Evolutionary conservation across 1,140 invertebrate species (phyloP).

Genomic region (Globodera ellingtonae): DNA sequence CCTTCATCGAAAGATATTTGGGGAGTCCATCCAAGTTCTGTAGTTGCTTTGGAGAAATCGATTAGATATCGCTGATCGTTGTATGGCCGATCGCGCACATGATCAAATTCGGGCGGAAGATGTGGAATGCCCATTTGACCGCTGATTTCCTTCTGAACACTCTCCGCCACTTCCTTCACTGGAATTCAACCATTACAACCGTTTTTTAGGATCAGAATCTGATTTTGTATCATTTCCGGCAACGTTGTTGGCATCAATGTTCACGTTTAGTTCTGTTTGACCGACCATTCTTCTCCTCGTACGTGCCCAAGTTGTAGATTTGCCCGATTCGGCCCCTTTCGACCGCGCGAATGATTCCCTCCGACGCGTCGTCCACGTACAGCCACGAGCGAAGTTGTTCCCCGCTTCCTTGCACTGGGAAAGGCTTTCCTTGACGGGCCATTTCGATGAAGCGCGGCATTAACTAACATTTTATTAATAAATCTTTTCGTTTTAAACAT

Average conservation of each 20-base stretch:
- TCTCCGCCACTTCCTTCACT: slow-evolving; percentile 57
- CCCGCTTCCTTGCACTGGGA: slow-evolving; percentile 63
- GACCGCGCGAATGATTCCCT: slow-evolving; percentile 62
- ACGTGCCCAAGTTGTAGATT: slow-evolving; percentile 66
- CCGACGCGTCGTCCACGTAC: slow-evolving; percentile 64
- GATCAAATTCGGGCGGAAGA: slow-evolving; percentile 47
- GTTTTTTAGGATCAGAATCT: not conserved
- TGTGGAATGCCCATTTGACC: slow-evolving; percentile 38
- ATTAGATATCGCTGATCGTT: slow-evolving; percentile 66
- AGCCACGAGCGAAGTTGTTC: slow-evolving; percentile 54
- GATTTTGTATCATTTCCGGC: too few relatives aligned
- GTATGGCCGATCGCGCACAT: slow-evolving; percentile 64
- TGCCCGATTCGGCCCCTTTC: slow-evolving; percentile 63
- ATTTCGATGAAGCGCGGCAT: slow-evolving; percentile 66
- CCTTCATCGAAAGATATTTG: slow-evolving; percentile 65
- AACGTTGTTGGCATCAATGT: not conserved
- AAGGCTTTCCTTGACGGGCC: slow-evolving; percentile 57
- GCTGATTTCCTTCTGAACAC: slow-evolving; percentile 51
- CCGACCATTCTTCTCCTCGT: slow-evolving; percentile 61
- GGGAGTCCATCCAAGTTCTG: slow-evolving; percentile 64
- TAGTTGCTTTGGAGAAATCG: slow-evolving; percentile 62
- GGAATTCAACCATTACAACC: slow-evolving; percentile 27
- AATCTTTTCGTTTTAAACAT: not conserved
- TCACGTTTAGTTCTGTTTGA: not conserved
- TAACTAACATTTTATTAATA: slow-evolving; percentile 38